These are phyloP conservation scores for Amphiprion percula DNA, from an alignment of 2,113 vertebrate species.

Conservation along the genomic window DNA sequence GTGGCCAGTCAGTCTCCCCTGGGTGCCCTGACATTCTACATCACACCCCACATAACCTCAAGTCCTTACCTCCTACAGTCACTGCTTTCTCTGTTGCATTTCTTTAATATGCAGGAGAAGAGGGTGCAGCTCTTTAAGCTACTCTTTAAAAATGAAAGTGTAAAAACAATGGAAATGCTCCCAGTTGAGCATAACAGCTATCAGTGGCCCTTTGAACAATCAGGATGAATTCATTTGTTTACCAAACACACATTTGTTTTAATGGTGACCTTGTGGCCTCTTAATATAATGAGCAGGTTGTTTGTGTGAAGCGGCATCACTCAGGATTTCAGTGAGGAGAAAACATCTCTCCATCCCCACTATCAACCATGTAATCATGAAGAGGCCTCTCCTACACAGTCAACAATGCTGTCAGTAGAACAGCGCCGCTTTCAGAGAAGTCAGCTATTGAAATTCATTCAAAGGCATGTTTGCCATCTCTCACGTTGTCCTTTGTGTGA, in stretches of 20 bases:
- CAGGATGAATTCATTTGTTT: conserved; percentile 2
- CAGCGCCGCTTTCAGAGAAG: neutral
- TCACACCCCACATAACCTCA: no score
- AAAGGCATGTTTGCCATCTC: neutral
- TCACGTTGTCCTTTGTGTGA: neutral
- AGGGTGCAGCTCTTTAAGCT: no score
- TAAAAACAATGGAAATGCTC: no score
- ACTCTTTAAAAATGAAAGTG: no score
- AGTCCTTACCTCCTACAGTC: no score
- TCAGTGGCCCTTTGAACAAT: neutral
- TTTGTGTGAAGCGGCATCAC: conserved; percentile 12
- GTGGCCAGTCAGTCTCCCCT: no score
- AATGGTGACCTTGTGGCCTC: conserved; percentile 11
- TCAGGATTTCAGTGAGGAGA: conserved; percentile 2
- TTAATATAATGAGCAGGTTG: neutral
- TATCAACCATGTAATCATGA: conserved; percentile 22
- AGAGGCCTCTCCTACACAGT: neutral
- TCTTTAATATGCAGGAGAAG: no score
- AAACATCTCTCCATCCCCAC: conserved; percentile 13
- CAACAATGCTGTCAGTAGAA: conserved; percentile 4
- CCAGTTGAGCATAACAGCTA: neutral
- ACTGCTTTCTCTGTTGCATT: no score
- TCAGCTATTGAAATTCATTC: neutral
- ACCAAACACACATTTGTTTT: conserved; percentile 5
- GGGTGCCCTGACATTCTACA: no score